phyloP scores from a whole-genome alignment of 2,113 vertebrate species.

The Laticauda colubrina region DNA sequence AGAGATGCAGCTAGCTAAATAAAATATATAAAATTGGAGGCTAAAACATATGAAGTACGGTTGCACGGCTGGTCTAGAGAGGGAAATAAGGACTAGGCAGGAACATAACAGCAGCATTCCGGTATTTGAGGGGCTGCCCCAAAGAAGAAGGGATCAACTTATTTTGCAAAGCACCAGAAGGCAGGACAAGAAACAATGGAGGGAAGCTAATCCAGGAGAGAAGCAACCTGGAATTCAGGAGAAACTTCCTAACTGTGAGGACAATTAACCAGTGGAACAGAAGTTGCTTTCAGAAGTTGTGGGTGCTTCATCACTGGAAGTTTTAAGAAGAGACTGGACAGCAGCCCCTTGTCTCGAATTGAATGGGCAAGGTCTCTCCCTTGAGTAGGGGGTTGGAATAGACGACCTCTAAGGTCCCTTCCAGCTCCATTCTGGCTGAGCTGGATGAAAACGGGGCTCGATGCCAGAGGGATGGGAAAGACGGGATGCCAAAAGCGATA shows the following conservation, averaged over 20 bases:
- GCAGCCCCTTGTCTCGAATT: too few relatives aligned
- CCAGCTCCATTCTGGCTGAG: background rate
- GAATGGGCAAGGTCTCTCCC: too few relatives aligned
- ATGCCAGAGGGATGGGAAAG: background rate
- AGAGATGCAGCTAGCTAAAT: background rate
- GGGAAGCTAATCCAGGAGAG: background rate
- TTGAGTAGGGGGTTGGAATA: too few relatives aligned
- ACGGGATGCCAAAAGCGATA: background rate
- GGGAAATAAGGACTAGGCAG: background rate
- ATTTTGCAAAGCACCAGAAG: background rate
- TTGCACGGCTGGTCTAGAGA: background rate
- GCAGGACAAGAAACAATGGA: background rate
- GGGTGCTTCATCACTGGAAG: too few relatives aligned
- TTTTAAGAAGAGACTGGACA: too few relatives aligned
- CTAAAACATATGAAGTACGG: background rate
- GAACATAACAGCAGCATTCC: background rate
- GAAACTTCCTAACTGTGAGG: background rate
- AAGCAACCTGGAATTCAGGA: background rate
- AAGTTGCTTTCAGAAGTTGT: too few relatives aligned
- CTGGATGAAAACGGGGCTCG: background rate
- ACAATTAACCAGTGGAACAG: background rate
- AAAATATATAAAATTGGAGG: background rate
- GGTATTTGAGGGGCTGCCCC: background rate
- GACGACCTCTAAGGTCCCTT: background rate
- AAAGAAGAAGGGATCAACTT: background rate